Conservation (phyloP, 2,888 invertebrate species). For the Mactromeris polynyma region DNA sequence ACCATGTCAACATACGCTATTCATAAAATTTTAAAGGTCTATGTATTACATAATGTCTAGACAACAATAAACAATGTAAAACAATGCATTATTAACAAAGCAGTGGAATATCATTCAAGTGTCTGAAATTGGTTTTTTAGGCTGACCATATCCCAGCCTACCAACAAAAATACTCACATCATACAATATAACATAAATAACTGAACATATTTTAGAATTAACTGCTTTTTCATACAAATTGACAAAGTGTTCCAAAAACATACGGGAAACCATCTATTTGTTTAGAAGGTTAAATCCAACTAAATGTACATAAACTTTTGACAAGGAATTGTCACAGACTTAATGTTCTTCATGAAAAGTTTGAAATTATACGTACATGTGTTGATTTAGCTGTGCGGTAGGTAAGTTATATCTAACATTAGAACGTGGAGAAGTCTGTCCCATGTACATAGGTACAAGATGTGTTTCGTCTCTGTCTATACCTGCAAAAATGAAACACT, state of each 20-base stretch:
- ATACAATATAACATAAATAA: no score
- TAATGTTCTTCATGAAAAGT: neutral
- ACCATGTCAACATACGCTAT: no score
- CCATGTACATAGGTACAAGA: neutral
- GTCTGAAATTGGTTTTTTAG: no score
- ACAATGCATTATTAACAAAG: no score
- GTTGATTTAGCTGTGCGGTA: neutral
- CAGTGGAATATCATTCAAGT: no score
- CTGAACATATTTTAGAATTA: neutral
- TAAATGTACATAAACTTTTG: neutral
- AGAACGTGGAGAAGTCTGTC: neutral
- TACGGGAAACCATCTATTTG: neutral
- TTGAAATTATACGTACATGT: neutral
- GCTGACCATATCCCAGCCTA: no score
- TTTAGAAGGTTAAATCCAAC: neutral
- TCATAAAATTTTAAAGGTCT: no score
- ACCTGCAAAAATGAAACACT: neutral
- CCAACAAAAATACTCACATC: no score
- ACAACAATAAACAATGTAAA: no score
- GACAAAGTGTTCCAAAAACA: no score
- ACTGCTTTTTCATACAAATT: neutral
- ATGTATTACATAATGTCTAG: no score
- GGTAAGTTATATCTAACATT: neutral
- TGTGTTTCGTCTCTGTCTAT: neutral
- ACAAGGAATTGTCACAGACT: neutral